phyloP scores from a whole-genome alignment of 1,140 invertebrate genomes.

The Aphaenogaster ashmeadi region DNA sequence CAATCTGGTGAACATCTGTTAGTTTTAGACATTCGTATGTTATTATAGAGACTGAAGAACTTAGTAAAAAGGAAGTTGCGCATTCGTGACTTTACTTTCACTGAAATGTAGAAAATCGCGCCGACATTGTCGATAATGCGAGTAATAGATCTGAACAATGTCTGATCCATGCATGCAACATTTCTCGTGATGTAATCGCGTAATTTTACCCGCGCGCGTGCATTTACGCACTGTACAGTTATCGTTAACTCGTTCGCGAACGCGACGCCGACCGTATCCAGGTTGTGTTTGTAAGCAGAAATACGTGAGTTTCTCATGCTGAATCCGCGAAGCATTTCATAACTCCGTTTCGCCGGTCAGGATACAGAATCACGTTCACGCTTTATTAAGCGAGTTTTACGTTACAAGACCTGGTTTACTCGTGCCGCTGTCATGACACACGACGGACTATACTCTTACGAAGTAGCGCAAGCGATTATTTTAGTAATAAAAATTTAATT shows the following conservation, averaged over 20 bases:
- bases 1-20: slow-evolving; percentile 3
- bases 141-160: slow-evolving; percentile 26
- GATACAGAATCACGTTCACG: background rate
- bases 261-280: background rate
- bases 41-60: background rate
- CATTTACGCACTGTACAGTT: background rate
- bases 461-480: background rate
- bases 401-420: background rate
- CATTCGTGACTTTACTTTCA: background rate
- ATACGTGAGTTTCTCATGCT: slow-evolving; percentile 40
- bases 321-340: slow-evolving; percentile 27
- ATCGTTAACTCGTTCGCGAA: slow-evolving; percentile 17
- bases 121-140: background rate
- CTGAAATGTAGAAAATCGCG: background rate
- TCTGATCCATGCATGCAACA: slow-evolving; percentile 21
- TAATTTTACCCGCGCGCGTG: slow-evolving; percentile 40
- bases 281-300: slow-evolving; percentile 49
- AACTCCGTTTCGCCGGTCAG: background rate
- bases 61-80: background rate
- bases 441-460: background rate
- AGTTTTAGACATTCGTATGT: background rate
- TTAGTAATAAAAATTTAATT: background rate
- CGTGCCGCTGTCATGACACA: background rate
- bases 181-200: slow-evolving; percentile 57
- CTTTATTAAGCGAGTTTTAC: slow-evolving; percentile 5